Evolutionary conservation across 2,113 vertebrate species (phyloP), one percentile per base, ranked within the genome.

Genomic region (Myiopsitta monachus): DNA sequence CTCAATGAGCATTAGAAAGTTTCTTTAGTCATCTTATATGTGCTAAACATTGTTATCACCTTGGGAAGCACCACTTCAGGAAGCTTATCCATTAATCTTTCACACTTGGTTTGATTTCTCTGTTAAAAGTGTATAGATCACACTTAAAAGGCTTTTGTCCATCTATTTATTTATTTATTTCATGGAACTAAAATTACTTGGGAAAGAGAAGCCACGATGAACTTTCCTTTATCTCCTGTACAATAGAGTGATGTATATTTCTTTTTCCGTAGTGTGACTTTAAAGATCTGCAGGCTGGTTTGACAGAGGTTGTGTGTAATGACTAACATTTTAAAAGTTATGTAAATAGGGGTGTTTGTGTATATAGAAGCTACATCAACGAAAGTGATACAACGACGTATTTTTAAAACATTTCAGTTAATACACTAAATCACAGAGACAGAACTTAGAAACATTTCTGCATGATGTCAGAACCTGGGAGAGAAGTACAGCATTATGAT

Each of bases 41-140:
- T 94, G 62, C 86, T 89, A 86, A 95, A 64, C 57, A 44, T 76
- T 92, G 55, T 73, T 93, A 92, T 95, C 75, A 92, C 62, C 63
- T 61, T 96, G 91, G 96, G 96, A 97, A 94, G 93, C 90, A 95
- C 43, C 95, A 94, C 85, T 97, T 96, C 64, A 54, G 86, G 77
- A 95, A 93, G 55, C 41, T 30, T 62, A 76, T 84, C 88, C 79
- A 63, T 96, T 90, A 93, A 79, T 95, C 72, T 94, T 96, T 93
- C 93, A 87, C 87, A 72, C 41, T 91, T 77, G 90, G 63, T 67
- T 87, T 84, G 83, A 63, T 92, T 92, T 90, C n/a, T 23, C 61
- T 43, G 80, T 81, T 86, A 70, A 82, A 91, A 91, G 27, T 79
- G 28, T 75, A 77, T 44, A 67, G 88, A 80, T 88, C 83, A 77